Evolutionary conservation across 2,113 vertebrate genomes (phyloP).

Genomic region (Perca schrenkii): DNA sequence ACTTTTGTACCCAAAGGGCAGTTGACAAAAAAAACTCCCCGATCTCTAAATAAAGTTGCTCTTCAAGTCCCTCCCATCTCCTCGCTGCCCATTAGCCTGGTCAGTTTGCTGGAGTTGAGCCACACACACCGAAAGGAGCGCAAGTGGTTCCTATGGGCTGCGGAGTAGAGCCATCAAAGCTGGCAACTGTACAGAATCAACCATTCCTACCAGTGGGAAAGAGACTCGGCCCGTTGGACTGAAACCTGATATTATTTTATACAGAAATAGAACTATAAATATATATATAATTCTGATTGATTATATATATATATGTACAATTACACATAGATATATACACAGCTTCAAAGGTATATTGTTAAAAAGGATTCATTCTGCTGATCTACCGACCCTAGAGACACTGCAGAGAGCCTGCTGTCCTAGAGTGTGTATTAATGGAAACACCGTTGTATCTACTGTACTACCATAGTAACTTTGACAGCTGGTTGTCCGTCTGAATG

Average conservation of each 20-base stretch:
- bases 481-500: conserved; percentile 83
- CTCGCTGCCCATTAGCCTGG: conserved; percentile 52
- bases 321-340: conserved; percentile 88
- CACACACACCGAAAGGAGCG: conserved; percentile 26
- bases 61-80: conserved; percentile 73
- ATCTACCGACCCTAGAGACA: conserved; percentile 87
- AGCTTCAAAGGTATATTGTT: conserved; percentile 87
- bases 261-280: conserved; percentile 84
- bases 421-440: conserved; percentile 88
- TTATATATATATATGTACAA: conserved; percentile 87
- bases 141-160: conserved; percentile 49
- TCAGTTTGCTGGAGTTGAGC: conserved; percentile 48
- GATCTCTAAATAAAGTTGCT: conserved; percentile 71
- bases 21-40: conserved; percentile 53
- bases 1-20: conserved; percentile 78
- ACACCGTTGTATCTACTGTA: conserved; percentile 87
- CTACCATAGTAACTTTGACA: conserved; percentile 89
- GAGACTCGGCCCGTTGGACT: conserved; percentile 79
- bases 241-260: conserved; percentile 85
- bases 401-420: conserved; percentile 89
- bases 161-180: conserved; percentile 72
- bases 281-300: conserved; percentile 83
- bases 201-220: conserved; percentile 81
- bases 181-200: conserved; percentile 85
- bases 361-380: conserved; percentile 87